Conservation (phyloP, 2,888 invertebrate species). For the Drosophila bunnanda region DNA sequence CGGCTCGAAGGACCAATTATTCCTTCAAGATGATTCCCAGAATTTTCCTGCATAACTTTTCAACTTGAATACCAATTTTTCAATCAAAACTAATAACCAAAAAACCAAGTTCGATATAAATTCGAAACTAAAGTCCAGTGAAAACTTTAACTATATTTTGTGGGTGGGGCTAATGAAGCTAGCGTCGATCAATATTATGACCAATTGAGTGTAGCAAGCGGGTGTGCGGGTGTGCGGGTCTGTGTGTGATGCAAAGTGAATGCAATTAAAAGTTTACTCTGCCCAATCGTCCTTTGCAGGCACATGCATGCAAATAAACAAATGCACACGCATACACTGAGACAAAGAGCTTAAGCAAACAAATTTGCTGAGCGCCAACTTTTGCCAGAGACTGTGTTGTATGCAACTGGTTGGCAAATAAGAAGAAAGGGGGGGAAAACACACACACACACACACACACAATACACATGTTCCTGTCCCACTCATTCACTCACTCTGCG, state of each 20-base stretch:
- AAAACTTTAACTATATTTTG: constrained; percentile 18
- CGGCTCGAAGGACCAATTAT: not conserved
- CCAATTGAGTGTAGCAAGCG: constrained; percentile 22
- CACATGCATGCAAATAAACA: constrained; percentile 27
- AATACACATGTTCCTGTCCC: constrained; percentile 19
- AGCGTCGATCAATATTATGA: constrained; percentile 23
- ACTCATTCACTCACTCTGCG: constrained; percentile 25
- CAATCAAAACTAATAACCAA: not conserved
- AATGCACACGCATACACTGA: not conserved
- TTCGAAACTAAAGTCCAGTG: not conserved
- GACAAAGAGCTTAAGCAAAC: constrained; percentile 45
- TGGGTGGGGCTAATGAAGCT: constrained; percentile 23
- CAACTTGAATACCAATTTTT: not conserved
- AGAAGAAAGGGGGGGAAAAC: not conserved
- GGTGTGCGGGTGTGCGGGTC: constrained; percentile 4
- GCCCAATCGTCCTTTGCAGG: constrained; percentile 40
- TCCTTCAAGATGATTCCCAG: not conserved
- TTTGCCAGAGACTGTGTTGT: constrained; percentile 55
- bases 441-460: not conserved
- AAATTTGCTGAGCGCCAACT: constrained; percentile 55
- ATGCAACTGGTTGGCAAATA: constrained; percentile 52
- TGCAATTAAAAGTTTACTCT: constrained; percentile 55
- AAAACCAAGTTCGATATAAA: not conserved
- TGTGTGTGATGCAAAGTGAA: constrained; percentile 47
- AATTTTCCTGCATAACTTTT: not conserved